These are phyloP conservation scores for Cyprinodon brontotheroides DNA, from an alignment of 2,113 vertebrate genomes.

Conservation along the genomic window DNA sequence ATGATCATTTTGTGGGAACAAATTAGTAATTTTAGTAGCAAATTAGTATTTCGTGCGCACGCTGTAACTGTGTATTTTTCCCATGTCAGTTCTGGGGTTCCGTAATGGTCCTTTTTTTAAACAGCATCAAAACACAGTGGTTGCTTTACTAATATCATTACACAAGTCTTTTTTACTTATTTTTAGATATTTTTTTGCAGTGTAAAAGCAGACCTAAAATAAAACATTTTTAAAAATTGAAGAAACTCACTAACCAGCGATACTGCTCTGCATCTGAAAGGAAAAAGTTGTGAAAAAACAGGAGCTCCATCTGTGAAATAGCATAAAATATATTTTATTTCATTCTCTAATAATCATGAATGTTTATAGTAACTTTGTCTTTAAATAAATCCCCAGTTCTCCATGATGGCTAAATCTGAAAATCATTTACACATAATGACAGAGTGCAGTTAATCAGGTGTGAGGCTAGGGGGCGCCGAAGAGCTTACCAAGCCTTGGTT, in stretches of 20 bases:
- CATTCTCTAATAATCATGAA: not conserved
- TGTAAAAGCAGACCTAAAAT: not conserved
- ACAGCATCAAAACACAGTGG: no score
- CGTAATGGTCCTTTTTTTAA: no score
- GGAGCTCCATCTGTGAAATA: slow-evolving; percentile 83
- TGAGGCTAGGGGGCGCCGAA: not conserved
- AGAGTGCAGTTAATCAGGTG: not conserved
- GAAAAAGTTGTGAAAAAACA: slow-evolving; percentile 80
- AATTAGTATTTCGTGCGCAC: no score
- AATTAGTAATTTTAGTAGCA: no score
- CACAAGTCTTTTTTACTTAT: no score
- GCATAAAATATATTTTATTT: not conserved
- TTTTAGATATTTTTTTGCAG: no score
- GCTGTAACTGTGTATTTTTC: no score
- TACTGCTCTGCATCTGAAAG: slow-evolving; percentile 86
- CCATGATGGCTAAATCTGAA: not conserved
- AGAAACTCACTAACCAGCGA: slow-evolving; percentile 82
- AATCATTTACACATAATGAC: not conserved
- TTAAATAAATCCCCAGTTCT: not conserved
- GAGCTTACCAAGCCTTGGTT: slow-evolving; percentile 90
- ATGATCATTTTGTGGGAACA: no score
- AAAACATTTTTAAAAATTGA: not conserved
- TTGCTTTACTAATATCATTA: no score
- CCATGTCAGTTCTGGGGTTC: no score
- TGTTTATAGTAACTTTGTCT: not conserved